These are phyloP conservation scores for Polietes domitor DNA, from an alignment of 2,888 invertebrate species.

Conservation along the genomic window DNA sequence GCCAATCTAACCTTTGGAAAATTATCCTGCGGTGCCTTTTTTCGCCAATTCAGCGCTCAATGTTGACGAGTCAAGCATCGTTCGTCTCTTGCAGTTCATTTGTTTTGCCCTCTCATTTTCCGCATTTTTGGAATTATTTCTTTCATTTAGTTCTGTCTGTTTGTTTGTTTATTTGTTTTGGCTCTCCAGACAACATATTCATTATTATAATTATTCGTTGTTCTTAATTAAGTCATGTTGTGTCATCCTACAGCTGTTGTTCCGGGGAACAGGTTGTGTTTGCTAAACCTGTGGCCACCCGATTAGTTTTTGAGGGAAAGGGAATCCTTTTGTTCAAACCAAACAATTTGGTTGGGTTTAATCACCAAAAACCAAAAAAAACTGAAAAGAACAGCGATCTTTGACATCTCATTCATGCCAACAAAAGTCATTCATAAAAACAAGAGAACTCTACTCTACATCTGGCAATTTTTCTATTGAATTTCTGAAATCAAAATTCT, in stretches of 20 bases:
- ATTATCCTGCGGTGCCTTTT: conserved; percentile 49
- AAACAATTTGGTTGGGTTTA: background rate
- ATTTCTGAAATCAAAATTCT: background rate
- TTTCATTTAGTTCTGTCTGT: background rate
- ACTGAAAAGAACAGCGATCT: background rate
- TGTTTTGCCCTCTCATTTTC: conserved; percentile 50
- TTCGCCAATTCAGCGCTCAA: background rate
- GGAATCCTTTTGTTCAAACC: background rate
- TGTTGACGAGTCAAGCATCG: conserved; percentile 18
- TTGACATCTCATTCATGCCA: background rate
- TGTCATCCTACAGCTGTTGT: conserved; percentile 56
- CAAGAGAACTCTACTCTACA: background rate
- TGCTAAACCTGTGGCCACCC: conserved; percentile 49
- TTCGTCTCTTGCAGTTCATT: conserved; percentile 59
- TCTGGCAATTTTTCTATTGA: conserved; percentile 4
- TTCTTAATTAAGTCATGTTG: conserved; percentile 61
- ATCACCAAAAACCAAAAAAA: background rate
- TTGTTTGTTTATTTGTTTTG: too few relatives aligned
- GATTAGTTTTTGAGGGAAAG: conserved; percentile 33
- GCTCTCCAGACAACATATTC: conserved; percentile 23
- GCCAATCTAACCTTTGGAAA: conserved; percentile 46
- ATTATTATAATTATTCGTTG: conserved; percentile 63
- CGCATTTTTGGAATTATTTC: conserved; percentile 33
- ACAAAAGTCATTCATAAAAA: conserved; percentile 2
- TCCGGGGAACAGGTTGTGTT: conserved; percentile 57